Conservation (phyloP, 2,888 invertebrate species). For the Macrosiphum euphorbiae region DNA sequence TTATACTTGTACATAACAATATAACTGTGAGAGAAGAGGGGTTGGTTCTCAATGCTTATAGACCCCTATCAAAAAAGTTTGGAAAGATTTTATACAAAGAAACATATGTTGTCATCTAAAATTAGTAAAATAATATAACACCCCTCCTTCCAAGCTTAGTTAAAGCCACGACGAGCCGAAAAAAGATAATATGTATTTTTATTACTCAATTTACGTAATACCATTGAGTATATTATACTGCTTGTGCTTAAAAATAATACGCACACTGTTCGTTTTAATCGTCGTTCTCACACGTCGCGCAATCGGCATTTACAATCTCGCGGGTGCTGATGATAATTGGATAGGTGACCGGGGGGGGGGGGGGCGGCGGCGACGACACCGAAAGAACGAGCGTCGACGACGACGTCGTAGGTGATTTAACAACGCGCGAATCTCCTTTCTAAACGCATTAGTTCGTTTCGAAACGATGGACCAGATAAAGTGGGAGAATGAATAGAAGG, state of each 20-base stretch:
- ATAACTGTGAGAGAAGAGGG: background rate
- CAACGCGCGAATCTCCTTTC: conserved; percentile 42
- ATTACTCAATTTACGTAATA: background rate
- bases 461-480: background rate
- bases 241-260: background rate
- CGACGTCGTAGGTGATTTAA: background rate
- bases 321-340: background rate
- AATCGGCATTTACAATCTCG: background rate
- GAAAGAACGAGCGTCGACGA: background rate
- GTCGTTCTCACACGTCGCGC: background rate
- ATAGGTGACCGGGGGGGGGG: background rate
- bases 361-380: no score
- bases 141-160: background rate
- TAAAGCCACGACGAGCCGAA: background rate
- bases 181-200: background rate
- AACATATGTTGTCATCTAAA: background rate
- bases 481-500: background rate
- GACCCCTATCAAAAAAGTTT: background rate
- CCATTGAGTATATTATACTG: background rate
- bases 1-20: background rate
- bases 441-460: conserved; percentile 33
- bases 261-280: conserved; percentile 8
- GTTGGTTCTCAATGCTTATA: background rate
- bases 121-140: background rate
- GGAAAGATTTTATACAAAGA: background rate